A percentile compares a stretch with the other conserved stretches of the same genome.
These are phyloP conservation scores for Drosophila borborema DNA, from an alignment of 2,888 invertebrate species.

Conservation along the genomic window DNA sequence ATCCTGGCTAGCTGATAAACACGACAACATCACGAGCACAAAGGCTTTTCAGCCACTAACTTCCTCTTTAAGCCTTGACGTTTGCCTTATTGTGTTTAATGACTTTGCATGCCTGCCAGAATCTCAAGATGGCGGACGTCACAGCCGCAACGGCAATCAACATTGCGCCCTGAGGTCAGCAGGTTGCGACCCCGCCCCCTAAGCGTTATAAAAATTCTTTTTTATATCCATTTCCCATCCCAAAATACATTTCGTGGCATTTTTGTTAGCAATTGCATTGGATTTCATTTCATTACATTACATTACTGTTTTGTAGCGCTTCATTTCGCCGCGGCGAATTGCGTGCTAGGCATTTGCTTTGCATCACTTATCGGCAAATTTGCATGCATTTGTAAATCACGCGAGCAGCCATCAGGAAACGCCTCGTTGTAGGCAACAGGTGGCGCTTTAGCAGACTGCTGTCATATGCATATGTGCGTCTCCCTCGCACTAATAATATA, in stretches of 20 bases:
- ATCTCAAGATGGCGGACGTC: slow-evolving; percentile 38
- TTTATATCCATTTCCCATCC: background rate
- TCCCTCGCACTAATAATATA: slow-evolving; percentile 4
- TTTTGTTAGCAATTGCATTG: slow-evolving; percentile 46
- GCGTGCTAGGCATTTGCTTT: slow-evolving; percentile 45
- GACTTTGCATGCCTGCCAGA: slow-evolving; percentile 65
- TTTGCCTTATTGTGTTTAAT: slow-evolving; percentile 69
- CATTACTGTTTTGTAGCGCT: slow-evolving; percentile 16
- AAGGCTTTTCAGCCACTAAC: slow-evolving; percentile 35
- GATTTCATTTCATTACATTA: slow-evolving; percentile 15
- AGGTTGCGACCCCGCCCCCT: background rate
- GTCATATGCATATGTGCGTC: background rate
- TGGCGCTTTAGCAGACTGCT: slow-evolving; percentile 24
- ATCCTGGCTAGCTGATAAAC: slow-evolving; percentile 68
- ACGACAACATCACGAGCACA: slow-evolving; percentile 73
- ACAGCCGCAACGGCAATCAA: slow-evolving; percentile 11
- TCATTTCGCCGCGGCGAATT: slow-evolving; percentile 35
- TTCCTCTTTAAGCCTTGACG: slow-evolving; percentile 58
- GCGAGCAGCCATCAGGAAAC: slow-evolving; percentile 33
- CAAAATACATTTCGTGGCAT: background rate
- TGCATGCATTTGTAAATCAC: slow-evolving; percentile 58
- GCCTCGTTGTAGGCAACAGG: slow-evolving; percentile 60
- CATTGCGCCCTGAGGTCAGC: slow-evolving; percentile 30
- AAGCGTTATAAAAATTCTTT: slow-evolving; percentile 12
- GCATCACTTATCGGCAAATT: slow-evolving; percentile 64